Base-by-base conservation (phyloP, 2,113 vertebrate genomes). In the Tylochromis polylepis region DNA sequence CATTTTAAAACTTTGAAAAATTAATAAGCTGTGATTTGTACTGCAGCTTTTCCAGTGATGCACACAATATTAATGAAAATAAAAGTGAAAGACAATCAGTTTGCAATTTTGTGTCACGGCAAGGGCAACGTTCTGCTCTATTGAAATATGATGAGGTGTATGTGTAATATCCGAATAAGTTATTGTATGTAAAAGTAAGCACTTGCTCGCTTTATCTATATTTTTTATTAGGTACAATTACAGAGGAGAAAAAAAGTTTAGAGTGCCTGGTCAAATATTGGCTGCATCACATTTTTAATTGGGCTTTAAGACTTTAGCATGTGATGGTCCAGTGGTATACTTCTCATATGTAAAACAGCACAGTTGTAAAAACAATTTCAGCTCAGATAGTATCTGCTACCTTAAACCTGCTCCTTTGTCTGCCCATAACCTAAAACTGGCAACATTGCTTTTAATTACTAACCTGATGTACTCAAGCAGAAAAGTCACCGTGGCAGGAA, bases 1-100 rank as follows among this genome's bases (percentile, higher is more conserved):
- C 43, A 79, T 90, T 79, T 75, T 43, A 79, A 20, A 82, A 38
- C 81, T 65, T 56, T 62, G 20, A 83, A 81, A 89, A 85, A 83
- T 83, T 72, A 86, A 85, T 51, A 46, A 70, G 80, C 10, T 85
- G 18, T 65, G 36, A 79, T 87, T 85, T 92, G 38, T 41, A 59
- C 82, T 70, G 24, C 36, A 60, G 46, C n/a, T 83, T 86, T 89
- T 85, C 43, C 2, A 6, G 24, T 88, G 57, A 85, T 75, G 12
- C 24, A 11, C 3, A 3, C 16, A 3, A 79, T 41, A 87, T 79
- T 78, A 81, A 79, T 65, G 20, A 85, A 86, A 87, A 83, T 67
- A 65, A 60, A 85, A 86, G 36, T 4, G 55, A 84, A 75, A 43
- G 38, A 15, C 27, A 5, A 11, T 72, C 9, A 5, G 16, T 18